Conservation (phyloP, 2,113 vertebrate species). For the Bufo bufo region DNA sequence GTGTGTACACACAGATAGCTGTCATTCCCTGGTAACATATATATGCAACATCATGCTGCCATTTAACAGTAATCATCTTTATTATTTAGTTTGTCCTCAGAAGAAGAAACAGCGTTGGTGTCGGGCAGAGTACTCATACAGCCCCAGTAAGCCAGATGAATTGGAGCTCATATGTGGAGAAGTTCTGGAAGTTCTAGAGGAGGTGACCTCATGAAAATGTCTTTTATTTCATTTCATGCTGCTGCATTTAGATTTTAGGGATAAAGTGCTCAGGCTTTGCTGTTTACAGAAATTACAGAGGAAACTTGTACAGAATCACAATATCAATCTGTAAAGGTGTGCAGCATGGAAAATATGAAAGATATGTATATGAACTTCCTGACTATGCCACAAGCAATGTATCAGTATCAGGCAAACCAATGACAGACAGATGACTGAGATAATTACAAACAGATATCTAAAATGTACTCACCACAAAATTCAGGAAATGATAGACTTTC, state of each 20-base stretch:
- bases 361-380: neutral
- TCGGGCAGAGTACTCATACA: conserved; percentile 76
- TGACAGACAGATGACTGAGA: neutral
- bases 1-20: too few relatives aligned
- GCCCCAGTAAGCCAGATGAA: conserved; percentile 74
- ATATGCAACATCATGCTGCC: neutral
- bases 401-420: neutral
- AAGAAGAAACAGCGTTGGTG: conserved; percentile 74
- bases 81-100: conserved; percentile 62
- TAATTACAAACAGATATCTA: neutral
- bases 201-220: conserved; percentile 69
- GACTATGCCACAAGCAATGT: neutral
- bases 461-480: neutral
- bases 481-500: neutral
- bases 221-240: neutral
- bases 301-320: neutral
- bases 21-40: neutral
- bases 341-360: neutral
- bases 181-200: conserved; percentile 77
- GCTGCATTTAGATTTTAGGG: neutral
- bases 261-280: neutral
- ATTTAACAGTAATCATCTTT: neutral
- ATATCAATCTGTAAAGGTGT: neutral
- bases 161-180: conserved; percentile 78
- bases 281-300: neutral